Evolutionary conservation across 2,888 invertebrate genomes (phyloP), one percentile per base, ranked within the genome.

Genomic region (Agriotes lineatus): DNA sequence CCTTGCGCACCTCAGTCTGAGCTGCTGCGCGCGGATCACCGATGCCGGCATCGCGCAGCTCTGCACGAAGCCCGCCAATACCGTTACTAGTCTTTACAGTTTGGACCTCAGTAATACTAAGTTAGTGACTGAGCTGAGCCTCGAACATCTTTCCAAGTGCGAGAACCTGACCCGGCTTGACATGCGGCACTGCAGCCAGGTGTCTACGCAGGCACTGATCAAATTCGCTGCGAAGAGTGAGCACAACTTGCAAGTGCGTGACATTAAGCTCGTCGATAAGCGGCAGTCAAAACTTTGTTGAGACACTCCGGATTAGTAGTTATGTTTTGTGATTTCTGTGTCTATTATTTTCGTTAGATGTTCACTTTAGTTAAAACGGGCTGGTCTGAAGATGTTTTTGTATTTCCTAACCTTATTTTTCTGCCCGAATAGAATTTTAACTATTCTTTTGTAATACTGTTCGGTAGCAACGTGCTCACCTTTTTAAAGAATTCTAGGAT

Each of bases 21-120:
- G 95, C 72, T 93, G 94, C 63, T 97, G 97, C 84, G 92, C 93
- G 65, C 89, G 95, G 19, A 89, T 97, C 39, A 95, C 96, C 0
- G 96, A 97, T 83, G 94, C 95, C 9, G 96, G 96, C 50, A 93
- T 96, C 54, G 95, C 95, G 20, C 95, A 95, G 83, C 86, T 96
- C 45, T 92, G 93, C 58, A 92, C 94, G 69, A 88, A 90, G 25
- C 90, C 92, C 69, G 90, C 91, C n/a, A 86, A 85, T 45, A 90
- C 91, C 19, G 89, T 91, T n/a, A 84, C 84, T 12, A 90, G 90
- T 59, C 86, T 96, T 71, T 87, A 89, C 69, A 90, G 91, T 72
- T 86, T 96, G 33, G 94, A 95, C 83, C 85, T 96, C 75, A 93
- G 94, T 62, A 93, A 93, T 74, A 95, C 95, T 82, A 90, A 93